Conservation (phyloP, 2,888 invertebrate genomes). For the Hylaea fasciaria region DNA sequence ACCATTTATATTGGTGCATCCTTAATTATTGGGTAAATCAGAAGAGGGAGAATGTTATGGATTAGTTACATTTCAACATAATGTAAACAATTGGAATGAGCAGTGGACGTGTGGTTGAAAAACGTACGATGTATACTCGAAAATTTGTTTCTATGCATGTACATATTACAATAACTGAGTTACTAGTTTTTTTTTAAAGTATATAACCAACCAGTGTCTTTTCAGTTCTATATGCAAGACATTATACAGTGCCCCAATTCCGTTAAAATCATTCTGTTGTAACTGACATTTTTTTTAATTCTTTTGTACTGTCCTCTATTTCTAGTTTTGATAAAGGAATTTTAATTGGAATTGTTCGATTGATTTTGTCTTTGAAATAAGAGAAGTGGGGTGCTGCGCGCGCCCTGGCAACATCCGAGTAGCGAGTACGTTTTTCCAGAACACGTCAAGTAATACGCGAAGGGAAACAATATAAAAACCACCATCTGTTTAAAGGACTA, state of each 20-base stretch:
- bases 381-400: no score
- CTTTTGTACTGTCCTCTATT: no score
- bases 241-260: no score
- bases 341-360: no score
- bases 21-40: conserved; percentile 83
- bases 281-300: no score
- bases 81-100: conserved; percentile 55
- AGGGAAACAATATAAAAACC: conserved; percentile 64
- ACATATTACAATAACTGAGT: neutral
- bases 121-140: conserved; percentile 51
- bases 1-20: conserved; percentile 83
- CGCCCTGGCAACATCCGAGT: conserved; percentile 12
- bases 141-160: conserved; percentile 1
- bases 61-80: conserved; percentile 80
- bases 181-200: no score
- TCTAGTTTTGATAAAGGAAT: no score
- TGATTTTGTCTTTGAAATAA: no score
- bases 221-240: neutral
- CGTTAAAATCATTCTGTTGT: no score
- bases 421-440: conserved; percentile 57
- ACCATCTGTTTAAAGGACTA: conserved; percentile 75
- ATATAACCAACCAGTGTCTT: neutral
- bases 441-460: conserved; percentile 61
- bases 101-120: conserved; percentile 60
- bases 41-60: conserved; percentile 85